Evolutionary conservation across 1,140 invertebrate species (phyloP).

Genomic region (Piezodorus guildinii): DNA sequence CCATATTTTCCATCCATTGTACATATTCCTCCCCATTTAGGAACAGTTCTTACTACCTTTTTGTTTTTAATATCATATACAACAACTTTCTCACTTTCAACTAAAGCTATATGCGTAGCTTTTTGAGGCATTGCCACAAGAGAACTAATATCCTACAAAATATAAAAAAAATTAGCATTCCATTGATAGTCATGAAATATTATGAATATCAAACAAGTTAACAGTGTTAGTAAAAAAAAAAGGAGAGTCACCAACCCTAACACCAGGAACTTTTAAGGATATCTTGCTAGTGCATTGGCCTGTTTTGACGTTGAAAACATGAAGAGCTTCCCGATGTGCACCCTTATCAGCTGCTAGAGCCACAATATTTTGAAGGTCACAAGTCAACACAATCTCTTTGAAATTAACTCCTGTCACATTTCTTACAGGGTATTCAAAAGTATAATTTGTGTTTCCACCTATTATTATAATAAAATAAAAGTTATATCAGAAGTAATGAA

Average conservation of each 20-base stretch:
- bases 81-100: conserved; percentile 81
- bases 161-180: too few relatives aligned
- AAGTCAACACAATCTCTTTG: conserved; percentile 61
- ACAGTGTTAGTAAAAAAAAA: too few relatives aligned
- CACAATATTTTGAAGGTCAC: conserved; percentile 65
- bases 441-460: conserved; percentile 64
- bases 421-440: conserved; percentile 63
- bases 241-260: conserved; percentile 40
- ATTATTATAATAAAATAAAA: conserved; percentile 26
- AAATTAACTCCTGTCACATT: conserved; percentile 53
- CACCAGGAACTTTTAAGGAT: conserved; percentile 46
- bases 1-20: conserved; percentile 83
- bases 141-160: conserved; percentile 45
- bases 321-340: conserved; percentile 64
- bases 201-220: too few relatives aligned
- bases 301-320: conserved; percentile 71
- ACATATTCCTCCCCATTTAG: conserved; percentile 72
- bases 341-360: conserved; percentile 66
- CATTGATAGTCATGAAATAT: too few relatives aligned
- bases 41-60: conserved; percentile 59
- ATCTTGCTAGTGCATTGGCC: conserved; percentile 71
- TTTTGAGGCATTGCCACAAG: conserved; percentile 71
- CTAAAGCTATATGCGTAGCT: conserved; percentile 69
- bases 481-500: too few relatives aligned
- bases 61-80: conserved; percentile 72